A percentile compares a stretch with the other conserved stretches of the same genome.
These are phyloP conservation scores for Lampris incognitus DNA, from an alignment of 2,113 vertebrate genomes.

Conservation along the genomic window DNA sequence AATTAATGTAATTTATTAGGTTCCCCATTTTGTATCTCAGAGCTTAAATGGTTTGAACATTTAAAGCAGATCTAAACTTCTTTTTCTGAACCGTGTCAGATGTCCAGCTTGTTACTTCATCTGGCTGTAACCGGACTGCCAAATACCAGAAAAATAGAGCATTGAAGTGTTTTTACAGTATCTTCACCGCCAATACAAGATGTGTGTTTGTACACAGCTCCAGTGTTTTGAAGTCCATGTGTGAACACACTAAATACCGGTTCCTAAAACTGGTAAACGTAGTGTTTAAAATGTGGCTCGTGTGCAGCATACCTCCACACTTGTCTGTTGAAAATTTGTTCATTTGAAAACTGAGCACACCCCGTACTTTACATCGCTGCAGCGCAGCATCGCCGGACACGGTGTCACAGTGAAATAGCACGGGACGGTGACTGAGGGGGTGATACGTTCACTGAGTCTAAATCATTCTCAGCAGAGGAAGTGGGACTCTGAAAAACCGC, in stretches of 20 bases:
- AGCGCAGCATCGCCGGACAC: background rate
- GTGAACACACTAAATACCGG: background rate
- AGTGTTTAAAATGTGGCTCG: constrained; percentile 3
- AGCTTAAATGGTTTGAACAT: background rate
- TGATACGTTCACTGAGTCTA: background rate
- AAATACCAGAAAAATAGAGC: too few relatives aligned
- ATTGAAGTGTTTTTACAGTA: too few relatives aligned
- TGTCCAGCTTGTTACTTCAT: too few relatives aligned
- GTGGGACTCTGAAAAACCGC: constrained; percentile 17
- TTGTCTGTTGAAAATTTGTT: background rate
- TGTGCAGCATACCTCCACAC: background rate
- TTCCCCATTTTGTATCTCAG: too few relatives aligned
- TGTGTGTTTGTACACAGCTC: background rate
- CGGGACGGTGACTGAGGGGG: background rate
- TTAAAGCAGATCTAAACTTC: too few relatives aligned
- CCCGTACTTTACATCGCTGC: background rate
- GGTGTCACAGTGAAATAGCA: background rate
- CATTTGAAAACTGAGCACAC: background rate
- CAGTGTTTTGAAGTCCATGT: background rate
- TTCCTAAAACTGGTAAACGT: background rate
- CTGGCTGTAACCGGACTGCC: too few relatives aligned
- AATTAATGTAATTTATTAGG: too few relatives aligned
- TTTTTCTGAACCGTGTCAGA: too few relatives aligned
- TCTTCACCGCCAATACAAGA: too few relatives aligned
- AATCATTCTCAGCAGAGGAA: constrained; percentile 25